These are phyloP conservation scores for Euzophera pinguis DNA, from an alignment of 2,888 invertebrate species.

Conservation along the genomic window DNA sequence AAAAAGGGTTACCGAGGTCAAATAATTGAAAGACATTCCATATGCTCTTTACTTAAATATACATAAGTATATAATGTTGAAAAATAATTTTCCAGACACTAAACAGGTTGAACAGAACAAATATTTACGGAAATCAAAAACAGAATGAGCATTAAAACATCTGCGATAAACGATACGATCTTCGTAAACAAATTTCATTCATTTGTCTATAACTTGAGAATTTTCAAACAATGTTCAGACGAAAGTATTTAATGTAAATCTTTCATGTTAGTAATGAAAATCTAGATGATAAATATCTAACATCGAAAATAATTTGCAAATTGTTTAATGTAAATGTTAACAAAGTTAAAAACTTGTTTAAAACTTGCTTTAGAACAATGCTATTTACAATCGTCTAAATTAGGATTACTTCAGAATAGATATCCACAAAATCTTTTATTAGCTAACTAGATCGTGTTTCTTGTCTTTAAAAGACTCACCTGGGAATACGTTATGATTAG, in stretches of 20 bases:
- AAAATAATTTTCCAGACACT: background rate
- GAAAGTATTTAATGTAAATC: constrained; percentile 5
- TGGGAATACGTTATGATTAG: too few relatives aligned
- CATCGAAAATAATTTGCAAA: too few relatives aligned
- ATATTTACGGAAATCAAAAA: constrained; percentile 13
- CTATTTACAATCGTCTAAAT: too few relatives aligned
- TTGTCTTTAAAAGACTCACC: too few relatives aligned
- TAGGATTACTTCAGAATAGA: too few relatives aligned
- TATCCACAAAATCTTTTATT: too few relatives aligned
- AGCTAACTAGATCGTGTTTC: too few relatives aligned
- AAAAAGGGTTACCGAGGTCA: too few relatives aligned
- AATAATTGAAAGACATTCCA: too few relatives aligned
- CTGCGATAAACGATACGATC: background rate
- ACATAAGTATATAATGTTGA: background rate
- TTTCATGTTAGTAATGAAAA: constrained; percentile 15
- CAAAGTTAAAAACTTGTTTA: too few relatives aligned
- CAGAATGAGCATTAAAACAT: constrained; percentile 7
- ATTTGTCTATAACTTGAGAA: background rate
- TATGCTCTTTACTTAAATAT: background rate
- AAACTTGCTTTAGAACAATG: too few relatives aligned
- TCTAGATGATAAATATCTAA: background rate
- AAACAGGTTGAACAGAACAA: constrained; percentile 2
- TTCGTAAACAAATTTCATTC: constrained; percentile 16
- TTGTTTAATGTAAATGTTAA: too few relatives aligned
- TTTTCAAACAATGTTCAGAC: constrained; percentile 11